Percentiles rank a stretch among this genome's conserved stretches.
Conservation (phyloP, 2,888 invertebrate genomes). For the Mythimna ferrago region DNA sequence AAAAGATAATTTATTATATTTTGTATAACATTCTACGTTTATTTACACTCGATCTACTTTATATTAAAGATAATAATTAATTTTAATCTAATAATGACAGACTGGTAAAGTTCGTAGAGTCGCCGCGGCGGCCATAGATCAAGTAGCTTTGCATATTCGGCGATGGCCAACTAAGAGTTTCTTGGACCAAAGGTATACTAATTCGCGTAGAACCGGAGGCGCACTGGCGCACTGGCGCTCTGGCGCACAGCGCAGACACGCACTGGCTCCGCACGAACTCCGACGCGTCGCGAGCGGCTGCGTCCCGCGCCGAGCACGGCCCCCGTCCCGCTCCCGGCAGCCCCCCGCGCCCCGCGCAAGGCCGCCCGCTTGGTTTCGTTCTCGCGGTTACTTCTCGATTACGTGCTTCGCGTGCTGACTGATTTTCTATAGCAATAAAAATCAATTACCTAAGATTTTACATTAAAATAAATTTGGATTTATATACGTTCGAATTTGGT, state of each 20-base stretch:
- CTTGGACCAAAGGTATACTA: conserved; percentile 91
- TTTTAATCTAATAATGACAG: conserved; percentile 91
- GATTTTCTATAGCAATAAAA: conserved; percentile 92
- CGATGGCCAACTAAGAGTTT: conserved; percentile 89
- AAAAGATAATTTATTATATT: conserved; percentile 90
- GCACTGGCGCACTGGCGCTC: conserved; percentile 90
- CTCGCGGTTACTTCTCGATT: conserved; percentile 91
- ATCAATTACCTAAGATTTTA: conserved; percentile 92
- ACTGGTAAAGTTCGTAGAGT: conserved; percentile 91
- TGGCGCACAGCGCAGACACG: conserved; percentile 88
- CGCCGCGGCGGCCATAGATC: conserved; percentile 90
- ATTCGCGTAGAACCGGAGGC: conserved; percentile 90
- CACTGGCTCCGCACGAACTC: conserved; percentile 89
- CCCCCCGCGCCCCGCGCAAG: conserved; percentile 78
- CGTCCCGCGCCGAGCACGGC: conserved; percentile 67
- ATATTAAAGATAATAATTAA: conserved; percentile 90
- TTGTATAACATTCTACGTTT: conserved; percentile 90
- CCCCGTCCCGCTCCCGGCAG: conserved; percentile 67
- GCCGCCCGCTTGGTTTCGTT: conserved; percentile 90
- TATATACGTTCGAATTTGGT: conserved; percentile 91
- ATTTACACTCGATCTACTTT: conserved; percentile 90
- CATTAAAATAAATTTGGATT: conserved; percentile 91
- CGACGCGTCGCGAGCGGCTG: conserved; percentile 77
- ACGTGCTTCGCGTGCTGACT: conserved; percentile 92
- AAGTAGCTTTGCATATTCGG: conserved; percentile 91